These are phyloP conservation scores for Bombyx mandarina DNA, from an alignment of 1,140 invertebrate genomes.

Conservation along the genomic window DNA sequence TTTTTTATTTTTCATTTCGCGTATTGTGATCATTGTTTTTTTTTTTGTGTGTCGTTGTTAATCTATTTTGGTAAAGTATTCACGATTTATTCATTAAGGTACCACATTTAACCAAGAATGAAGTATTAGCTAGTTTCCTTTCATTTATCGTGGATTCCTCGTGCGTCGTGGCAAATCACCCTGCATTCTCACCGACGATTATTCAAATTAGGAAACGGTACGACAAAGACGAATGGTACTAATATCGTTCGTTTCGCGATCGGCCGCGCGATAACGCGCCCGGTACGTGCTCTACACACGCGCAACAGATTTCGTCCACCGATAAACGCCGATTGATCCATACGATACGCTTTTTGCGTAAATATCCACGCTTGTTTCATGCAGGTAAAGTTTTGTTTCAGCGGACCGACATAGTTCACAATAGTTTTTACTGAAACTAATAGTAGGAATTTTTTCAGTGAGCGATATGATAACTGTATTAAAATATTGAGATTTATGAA, in stretches of 20 bases:
- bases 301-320: conserved; percentile 47
- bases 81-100: conserved; percentile 11
- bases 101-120: not conserved
- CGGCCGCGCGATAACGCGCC: conserved; percentile 43
- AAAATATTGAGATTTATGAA: no score
- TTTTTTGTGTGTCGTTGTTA: not conserved
- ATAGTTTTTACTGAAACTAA: no score
- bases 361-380: conserved; percentile 52
- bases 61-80: not conserved
- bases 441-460: no score
- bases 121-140: not conserved
- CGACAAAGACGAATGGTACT: conserved; percentile 68
- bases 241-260: conserved; percentile 58
- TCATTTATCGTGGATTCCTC: conserved; percentile 4
- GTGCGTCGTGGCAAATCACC: conserved; percentile 35
- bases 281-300: conserved; percentile 50
- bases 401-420: conserved; percentile 12
- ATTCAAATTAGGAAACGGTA: conserved; percentile 66
- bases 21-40: conserved; percentile 13
- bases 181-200: conserved; percentile 64
- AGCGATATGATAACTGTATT: no score
- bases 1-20: conserved; percentile 25
- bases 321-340: conserved; percentile 61
- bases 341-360: conserved; percentile 64
- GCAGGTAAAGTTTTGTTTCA: conserved; percentile 22